phyloP scores from a whole-genome alignment of 2,113 vertebrate species.

The Nesogale talazaci region DNA sequence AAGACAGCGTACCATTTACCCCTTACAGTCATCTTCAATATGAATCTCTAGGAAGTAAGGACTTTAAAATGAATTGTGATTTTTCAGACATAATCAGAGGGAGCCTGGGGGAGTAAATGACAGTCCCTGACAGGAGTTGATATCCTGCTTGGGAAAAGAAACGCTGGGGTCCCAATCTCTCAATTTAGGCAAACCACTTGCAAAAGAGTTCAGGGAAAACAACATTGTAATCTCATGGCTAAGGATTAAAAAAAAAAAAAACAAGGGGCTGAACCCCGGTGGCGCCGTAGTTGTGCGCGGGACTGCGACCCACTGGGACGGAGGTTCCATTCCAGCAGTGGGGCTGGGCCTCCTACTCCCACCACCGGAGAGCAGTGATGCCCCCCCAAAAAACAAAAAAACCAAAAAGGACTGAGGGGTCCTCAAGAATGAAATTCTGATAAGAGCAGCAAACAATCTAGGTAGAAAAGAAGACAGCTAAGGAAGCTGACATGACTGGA shows the following conservation, averaged over 20 bases:
- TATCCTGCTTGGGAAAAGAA: neutral
- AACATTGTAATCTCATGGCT: neutral
- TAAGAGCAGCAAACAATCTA: conserved; percentile 9
- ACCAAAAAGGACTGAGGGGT: neutral
- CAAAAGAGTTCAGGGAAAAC: conserved; percentile 1
- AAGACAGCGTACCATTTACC: too few relatives aligned
- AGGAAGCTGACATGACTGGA: neutral
- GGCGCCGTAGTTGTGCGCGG: too few relatives aligned
- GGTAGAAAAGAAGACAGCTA: neutral
- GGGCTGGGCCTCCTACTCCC: too few relatives aligned
- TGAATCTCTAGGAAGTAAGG: too few relatives aligned
- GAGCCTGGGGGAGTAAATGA: conserved; percentile 12
- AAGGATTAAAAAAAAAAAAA: neutral
- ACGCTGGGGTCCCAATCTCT: conserved; percentile 13
- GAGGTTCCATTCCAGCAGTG: too few relatives aligned
- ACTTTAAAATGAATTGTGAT: too few relatives aligned
- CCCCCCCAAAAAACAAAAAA: too few relatives aligned
- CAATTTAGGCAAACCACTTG: neutral
- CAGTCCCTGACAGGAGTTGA: neutral
- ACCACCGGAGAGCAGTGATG: too few relatives aligned
- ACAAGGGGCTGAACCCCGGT: too few relatives aligned
- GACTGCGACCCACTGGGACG: too few relatives aligned
- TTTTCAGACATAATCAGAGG: neutral
- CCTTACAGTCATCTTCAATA: too few relatives aligned
- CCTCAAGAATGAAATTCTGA: conserved; percentile 39